phyloP scores from a whole-genome alignment of 2,888 invertebrate species.

The Lochmaea crataegi region DNA sequence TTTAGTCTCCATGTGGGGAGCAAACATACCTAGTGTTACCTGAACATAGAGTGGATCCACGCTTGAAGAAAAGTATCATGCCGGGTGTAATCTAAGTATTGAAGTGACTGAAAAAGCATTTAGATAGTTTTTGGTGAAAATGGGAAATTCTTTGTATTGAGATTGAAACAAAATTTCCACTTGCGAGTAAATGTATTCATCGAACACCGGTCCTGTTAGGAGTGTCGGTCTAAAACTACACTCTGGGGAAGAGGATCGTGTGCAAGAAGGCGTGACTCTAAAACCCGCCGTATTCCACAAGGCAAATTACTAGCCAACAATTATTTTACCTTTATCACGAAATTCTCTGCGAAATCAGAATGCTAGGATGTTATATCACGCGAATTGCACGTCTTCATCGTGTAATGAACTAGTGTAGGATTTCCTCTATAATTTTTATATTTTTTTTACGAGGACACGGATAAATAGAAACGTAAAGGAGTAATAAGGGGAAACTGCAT shows the following conservation, averaged over 20 bases:
- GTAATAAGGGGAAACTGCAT: too few species aligned
- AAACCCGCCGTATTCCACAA: slow-evolving; percentile 44
- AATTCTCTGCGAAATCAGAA: slow-evolving; percentile 52
- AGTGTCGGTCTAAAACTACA: slow-evolving; percentile 47
- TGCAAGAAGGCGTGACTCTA: slow-evolving; percentile 53
- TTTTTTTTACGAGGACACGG: not conserved
- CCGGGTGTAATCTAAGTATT: too few species aligned
- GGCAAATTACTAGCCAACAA: slow-evolving; percentile 53
- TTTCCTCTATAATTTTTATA: slow-evolving; percentile 42
- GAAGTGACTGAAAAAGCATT: too few species aligned
- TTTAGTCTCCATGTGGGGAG: too few species aligned
- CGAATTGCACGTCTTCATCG: slow-evolving; percentile 53
- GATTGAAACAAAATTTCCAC: not conserved
- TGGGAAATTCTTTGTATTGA: too few species aligned
- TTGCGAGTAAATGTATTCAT: not conserved
- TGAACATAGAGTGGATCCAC: too few species aligned
- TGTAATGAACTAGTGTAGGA: slow-evolving; percentile 44
- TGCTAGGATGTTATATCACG: slow-evolving; percentile 54
- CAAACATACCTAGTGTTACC: too few species aligned
- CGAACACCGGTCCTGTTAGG: slow-evolving; percentile 7
- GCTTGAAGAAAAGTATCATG: too few species aligned
- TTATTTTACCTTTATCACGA: slow-evolving; percentile 57
- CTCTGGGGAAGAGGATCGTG: slow-evolving; percentile 52
- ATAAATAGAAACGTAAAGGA: too few species aligned
- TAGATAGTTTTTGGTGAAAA: too few species aligned